Evolutionary conservation across 2,888 invertebrate genomes (phyloP).

Genomic region (Drosophila eohydei): DNA sequence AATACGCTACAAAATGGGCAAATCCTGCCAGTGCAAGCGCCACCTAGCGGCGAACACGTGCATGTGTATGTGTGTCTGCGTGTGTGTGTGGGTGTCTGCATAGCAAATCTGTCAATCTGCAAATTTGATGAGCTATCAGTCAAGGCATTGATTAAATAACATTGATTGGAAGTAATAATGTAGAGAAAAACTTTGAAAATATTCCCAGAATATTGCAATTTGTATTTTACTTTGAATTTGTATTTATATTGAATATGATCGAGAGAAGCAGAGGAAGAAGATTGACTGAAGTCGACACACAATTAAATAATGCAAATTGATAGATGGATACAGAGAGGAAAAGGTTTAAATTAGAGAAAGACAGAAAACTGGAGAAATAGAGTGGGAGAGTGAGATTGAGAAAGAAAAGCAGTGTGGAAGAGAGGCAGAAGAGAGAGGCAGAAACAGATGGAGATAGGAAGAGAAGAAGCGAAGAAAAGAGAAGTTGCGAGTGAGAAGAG

Average conservation of each 20-base stretch:
- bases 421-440: background rate
- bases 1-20: slow-evolving; percentile 23
- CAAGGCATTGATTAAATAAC: slow-evolving; percentile 32
- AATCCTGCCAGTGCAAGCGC: slow-evolving; percentile 8
- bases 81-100: slow-evolving; percentile 1
- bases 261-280: background rate
- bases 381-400: background rate
- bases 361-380: too few relatives aligned
- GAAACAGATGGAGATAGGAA: too few relatives aligned
- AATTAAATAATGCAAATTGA: background rate
- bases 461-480: too few relatives aligned
- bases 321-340: background rate
- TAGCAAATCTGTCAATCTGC: slow-evolving; percentile 31
- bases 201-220: background rate
- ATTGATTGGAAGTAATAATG: background rate
- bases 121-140: slow-evolving; percentile 20
- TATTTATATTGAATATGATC: too few relatives aligned
- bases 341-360: too few relatives aligned
- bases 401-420: too few relatives aligned
- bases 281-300: background rate
- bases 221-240: background rate
- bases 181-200: background rate
- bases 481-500: too few relatives aligned
- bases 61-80: background rate
- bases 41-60: slow-evolving; percentile 18